These are phyloP conservation scores for Myotis davidii DNA, from an alignment of 2,113 vertebrate species.

Conservation along the genomic window DNA sequence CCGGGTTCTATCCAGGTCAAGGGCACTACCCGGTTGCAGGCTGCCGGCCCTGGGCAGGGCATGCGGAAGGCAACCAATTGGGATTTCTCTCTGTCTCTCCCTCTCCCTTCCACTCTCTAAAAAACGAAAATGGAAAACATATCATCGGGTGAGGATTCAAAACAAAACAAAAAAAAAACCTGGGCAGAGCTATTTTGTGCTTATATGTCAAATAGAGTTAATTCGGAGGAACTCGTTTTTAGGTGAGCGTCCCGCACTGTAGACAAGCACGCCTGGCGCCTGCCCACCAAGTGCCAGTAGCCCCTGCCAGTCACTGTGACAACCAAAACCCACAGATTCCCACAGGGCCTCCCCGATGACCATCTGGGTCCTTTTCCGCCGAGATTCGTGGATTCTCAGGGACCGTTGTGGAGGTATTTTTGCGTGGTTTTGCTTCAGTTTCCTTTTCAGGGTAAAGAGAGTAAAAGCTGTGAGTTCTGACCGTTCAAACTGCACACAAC, in stretches of 20 bases:
- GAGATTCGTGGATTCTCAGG: background rate
- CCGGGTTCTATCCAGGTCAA: too few relatives aligned
- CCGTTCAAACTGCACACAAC: background rate
- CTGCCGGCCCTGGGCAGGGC: too few relatives aligned
- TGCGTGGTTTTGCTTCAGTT: slow-evolving; percentile 8
- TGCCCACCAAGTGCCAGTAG: background rate
- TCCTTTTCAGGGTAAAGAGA: slow-evolving; percentile 28
- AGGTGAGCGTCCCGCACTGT: background rate
- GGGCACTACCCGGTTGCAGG: too few relatives aligned
- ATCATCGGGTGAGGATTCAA: too few relatives aligned
- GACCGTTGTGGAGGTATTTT: background rate
- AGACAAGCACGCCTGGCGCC: background rate
- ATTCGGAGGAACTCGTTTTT: background rate
- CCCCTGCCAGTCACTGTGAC: background rate
- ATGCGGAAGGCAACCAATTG: too few relatives aligned
- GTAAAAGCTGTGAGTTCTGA: slow-evolving; percentile 6
- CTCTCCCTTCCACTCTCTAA: too few relatives aligned
- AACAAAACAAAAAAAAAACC: background rate
- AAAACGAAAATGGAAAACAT: too few relatives aligned
- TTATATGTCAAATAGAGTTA: background rate
- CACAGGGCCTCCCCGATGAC: background rate
- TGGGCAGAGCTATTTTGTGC: background rate
- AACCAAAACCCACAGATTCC: background rate
- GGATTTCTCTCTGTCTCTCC: too few relatives aligned
- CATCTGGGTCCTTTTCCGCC: background rate